Percentiles rank a stretch among this genome's conserved stretches.
Evolutionary conservation across 2,797 vertebrate species (phyloP).

Genomic region (Uromys caudimaculatus): DNA sequence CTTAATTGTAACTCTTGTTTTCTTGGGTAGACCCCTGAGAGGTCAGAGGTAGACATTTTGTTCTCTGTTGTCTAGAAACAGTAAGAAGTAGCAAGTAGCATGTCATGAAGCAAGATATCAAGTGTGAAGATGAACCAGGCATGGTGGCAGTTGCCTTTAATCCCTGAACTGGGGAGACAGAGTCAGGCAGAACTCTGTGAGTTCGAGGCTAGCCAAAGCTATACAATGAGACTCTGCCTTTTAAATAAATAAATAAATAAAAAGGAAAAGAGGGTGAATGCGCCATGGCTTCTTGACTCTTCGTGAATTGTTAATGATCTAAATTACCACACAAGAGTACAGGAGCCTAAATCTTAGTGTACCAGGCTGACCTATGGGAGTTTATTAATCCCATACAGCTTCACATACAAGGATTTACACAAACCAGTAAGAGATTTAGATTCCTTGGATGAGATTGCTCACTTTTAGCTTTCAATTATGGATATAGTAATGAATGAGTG

Average conservation of each 20-base stretch:
- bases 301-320: neutral
- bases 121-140: neutral
- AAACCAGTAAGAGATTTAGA: neutral
- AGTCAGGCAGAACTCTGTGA: neutral
- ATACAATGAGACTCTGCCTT: neutral
- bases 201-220: neutral
- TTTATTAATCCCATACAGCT: neutral
- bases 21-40: neutral
- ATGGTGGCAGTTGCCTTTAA: neutral
- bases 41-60: neutral
- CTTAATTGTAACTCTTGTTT: neutral
- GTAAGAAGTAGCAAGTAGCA: neutral
- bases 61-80: constrained; percentile 17
- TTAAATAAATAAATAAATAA: neutral
- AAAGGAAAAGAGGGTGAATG: neutral
- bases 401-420: neutral
- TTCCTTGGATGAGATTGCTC: neutral
- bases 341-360: neutral
- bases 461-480: neutral
- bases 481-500: neutral
- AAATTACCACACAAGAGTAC: neutral
- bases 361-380: neutral
- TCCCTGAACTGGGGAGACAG: neutral
- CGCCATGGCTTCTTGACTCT: neutral
- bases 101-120: neutral